These are phyloP conservation scores for Lithobates pipiens DNA, from an alignment of 2,797 vertebrate species.

Conservation along the genomic window DNA sequence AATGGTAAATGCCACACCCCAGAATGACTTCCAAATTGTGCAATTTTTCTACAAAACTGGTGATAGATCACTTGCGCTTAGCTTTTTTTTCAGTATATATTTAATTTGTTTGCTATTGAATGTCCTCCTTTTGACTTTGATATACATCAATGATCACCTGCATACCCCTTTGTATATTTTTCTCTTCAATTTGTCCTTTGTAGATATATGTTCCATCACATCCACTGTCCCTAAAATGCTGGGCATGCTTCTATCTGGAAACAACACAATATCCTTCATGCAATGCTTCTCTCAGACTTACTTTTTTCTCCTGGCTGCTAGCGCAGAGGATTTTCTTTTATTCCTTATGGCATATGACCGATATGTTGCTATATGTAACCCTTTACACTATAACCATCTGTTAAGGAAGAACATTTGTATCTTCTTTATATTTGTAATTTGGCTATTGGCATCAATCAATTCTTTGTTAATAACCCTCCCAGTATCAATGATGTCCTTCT, in stretches of 20 bases:
- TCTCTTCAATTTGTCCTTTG: conserved; percentile 59
- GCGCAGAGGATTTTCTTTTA: conserved; percentile 65
- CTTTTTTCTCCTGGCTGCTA: conserved; percentile 66
- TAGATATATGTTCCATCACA: conserved; percentile 63
- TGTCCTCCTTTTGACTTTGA: not conserved
- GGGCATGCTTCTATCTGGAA: conserved; percentile 61
- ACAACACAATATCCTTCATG: conserved; percentile 58
- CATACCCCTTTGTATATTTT: conserved; percentile 23
- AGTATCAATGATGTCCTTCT: conserved; percentile 30
- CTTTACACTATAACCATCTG: conserved; percentile 32
- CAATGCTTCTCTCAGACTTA: conserved; percentile 64
- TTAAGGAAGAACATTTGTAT: conserved; percentile 14
- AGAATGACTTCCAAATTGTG: conserved; percentile 1
- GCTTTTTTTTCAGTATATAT: not conserved
- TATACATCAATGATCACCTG: conserved; percentile 25
- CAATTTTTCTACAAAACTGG: not conserved
- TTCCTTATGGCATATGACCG: conserved; percentile 66
- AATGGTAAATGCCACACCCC: not conserved
- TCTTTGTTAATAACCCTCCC: not conserved
- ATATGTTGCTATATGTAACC: conserved; percentile 25
- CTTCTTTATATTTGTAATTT: conserved; percentile 2
- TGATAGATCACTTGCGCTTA: not conserved
- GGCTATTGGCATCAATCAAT: conserved; percentile 29
- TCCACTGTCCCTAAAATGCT: conserved; percentile 65
- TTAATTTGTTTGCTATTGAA: not conserved